These are phyloP conservation scores for Poicephalus meyeri DNA, from an alignment of 2,113 vertebrate species.

Conservation along the genomic window DNA sequence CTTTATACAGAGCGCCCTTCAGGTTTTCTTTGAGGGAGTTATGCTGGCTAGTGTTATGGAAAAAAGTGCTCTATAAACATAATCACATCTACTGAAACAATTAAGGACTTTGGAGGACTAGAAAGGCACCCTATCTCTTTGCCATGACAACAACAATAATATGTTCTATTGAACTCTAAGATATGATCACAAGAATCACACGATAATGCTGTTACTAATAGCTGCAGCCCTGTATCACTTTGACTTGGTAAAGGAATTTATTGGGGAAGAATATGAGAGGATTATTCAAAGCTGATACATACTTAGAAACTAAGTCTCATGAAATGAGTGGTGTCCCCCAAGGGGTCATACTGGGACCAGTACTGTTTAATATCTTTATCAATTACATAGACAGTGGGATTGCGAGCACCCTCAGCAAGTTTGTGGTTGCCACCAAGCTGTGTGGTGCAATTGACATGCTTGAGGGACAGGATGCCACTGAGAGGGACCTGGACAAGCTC, in stretches of 20 bases:
- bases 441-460: fast-evolving
- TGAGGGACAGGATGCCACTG: neutral
- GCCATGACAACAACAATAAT: neutral
- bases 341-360: neutral
- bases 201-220: neutral
- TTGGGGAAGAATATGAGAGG: neutral
- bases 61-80: neutral
- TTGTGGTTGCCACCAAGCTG: neutral
- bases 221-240: neutral
- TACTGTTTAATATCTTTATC: neutral
- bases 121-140: conserved; percentile 12
- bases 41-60: neutral
- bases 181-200: neutral
- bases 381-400: neutral
- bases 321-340: neutral
- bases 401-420: neutral
- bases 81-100: neutral
- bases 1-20: neutral
- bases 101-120: conserved; percentile 1
- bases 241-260: neutral
- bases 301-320: neutral
- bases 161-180: neutral
- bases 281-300: neutral
- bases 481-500: neutral
- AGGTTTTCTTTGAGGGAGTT: neutral